Base-by-base conservation (phyloP, 2,113 vertebrate genomes). In the Aldabrachelys gigantea region DNA sequence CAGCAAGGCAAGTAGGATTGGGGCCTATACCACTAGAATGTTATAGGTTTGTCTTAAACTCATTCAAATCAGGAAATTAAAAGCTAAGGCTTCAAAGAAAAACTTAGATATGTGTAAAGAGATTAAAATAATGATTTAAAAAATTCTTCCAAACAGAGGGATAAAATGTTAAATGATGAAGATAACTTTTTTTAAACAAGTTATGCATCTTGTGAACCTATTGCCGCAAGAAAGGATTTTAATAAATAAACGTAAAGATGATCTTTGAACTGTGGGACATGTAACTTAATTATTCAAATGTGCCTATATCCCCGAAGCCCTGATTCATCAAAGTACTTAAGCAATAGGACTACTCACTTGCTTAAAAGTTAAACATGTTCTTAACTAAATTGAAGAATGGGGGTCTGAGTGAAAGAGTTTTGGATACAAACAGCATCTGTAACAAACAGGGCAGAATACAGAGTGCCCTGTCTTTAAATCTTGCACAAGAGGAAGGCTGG, bases 211-310 rank as follows among this genome's bases (percentile, higher is more conserved):
- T 29, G 79, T 44, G 31, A 80, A 44, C 27, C 89, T 84, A 53
- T 59, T 72, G 13, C 47, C 84, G 84, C 56, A 85, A 9, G 1
- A 22, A 76, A 44, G 87, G 35, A 53, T n/a, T 82, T 41, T 49
- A 82, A 47, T 85, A 85, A 88, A 47, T 14, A 47, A 47, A 59
- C 27, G 5, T 29, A 62, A 31, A 44, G 29, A 49, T 82, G 44
- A 35, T 12, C 47, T 80, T 75, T 78, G 22, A 49, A 4, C 1
- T 0, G 4, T 35, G 52, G 38, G 81, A 84, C 80, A 44, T 0
- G 0, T 4, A 4, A 8, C 4, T 57, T 83, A 56, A 57, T 31
- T 44, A 7, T 75, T 75, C 22, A 76, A 25, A 38, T 76, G 41
- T 25, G 10, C n/a, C 72, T 76, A 41, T 5, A 12, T 76, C 72